These are phyloP conservation scores for Threskiornis aethiopicus DNA, from an alignment of 2,797 vertebrate species.

Conservation along the genomic window DNA sequence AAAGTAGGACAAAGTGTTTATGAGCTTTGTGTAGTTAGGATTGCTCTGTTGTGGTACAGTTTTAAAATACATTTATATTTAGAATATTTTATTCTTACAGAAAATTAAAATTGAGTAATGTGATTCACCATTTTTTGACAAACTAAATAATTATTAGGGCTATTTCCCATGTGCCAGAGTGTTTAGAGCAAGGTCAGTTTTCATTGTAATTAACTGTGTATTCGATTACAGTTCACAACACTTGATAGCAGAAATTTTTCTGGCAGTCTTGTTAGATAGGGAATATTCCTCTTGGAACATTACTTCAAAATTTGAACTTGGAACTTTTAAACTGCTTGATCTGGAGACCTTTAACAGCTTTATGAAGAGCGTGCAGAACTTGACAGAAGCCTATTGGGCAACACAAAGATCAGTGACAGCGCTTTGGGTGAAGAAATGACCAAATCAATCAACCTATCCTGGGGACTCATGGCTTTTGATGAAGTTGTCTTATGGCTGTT, in stretches of 20 bases:
- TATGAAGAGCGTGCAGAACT: not conserved
- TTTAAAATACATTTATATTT: not conserved
- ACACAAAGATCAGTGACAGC: not conserved
- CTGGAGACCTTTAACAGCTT: not conserved
- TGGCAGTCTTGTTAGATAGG: not conserved
- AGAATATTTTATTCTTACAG: not conserved
- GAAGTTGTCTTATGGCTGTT: not conserved
- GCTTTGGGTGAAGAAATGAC: not conserved
- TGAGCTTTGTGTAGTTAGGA: not conserved
- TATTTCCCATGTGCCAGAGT: not conserved
- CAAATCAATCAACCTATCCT: not conserved
- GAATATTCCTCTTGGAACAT: not conserved
- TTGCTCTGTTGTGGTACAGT: not conserved
- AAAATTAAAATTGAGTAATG: not conserved
- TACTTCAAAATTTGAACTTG: not conserved
- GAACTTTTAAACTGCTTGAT: not conserved
- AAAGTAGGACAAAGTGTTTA: not conserved
- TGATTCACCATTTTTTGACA: not conserved
- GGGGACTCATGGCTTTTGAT: not conserved
- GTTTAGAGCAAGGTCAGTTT: not conserved
- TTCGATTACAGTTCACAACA: not conserved
- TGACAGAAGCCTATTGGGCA: not conserved
- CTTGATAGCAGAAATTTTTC: not conserved
- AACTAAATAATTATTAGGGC: not conserved
- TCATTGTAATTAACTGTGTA: not conserved